Evolutionary conservation across 2,797 vertebrate genomes (phyloP).

Genomic region (Tokudaia muenninki): DNA sequence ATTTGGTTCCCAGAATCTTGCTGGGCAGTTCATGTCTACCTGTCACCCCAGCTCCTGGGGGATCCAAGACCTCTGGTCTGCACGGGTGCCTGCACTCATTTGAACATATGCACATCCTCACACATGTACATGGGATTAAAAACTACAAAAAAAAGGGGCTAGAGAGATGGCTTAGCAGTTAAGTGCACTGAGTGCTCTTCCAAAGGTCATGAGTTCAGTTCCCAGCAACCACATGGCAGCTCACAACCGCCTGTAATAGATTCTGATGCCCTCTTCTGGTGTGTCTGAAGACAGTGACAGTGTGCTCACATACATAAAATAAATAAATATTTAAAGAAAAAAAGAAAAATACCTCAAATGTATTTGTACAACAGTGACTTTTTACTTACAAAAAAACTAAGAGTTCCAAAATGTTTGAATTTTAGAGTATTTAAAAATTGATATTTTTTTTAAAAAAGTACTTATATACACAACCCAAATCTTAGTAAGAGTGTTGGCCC

Average conservation of each 20-base stretch:
- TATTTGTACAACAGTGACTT: background rate
- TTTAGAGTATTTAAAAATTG: constrained; percentile 40
- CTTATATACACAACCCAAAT: background rate
- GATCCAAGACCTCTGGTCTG: background rate
- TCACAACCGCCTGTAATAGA: too few species aligned
- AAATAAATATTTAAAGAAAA: too few species aligned
- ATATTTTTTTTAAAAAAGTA: background rate
- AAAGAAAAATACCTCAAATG: background rate
- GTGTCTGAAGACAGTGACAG: too few species aligned
- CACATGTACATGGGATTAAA: background rate
- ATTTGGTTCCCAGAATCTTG: background rate
- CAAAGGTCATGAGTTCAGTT: too few species aligned
- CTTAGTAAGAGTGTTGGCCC: background rate
- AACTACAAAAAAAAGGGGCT: too few species aligned
- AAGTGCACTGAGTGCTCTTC: too few species aligned
- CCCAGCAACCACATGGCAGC: too few species aligned
- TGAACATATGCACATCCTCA: background rate
- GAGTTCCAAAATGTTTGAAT: background rate
- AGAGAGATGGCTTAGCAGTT: too few species aligned
- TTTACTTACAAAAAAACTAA: constrained; percentile 9
- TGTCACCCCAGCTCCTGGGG: too few species aligned
- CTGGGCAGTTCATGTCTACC: background rate
- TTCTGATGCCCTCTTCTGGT: too few species aligned
- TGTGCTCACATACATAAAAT: too few species aligned
- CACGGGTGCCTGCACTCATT: background rate